phyloP scores from a whole-genome alignment of 2,888 invertebrate species.

The Papilio elwesi region DNA sequence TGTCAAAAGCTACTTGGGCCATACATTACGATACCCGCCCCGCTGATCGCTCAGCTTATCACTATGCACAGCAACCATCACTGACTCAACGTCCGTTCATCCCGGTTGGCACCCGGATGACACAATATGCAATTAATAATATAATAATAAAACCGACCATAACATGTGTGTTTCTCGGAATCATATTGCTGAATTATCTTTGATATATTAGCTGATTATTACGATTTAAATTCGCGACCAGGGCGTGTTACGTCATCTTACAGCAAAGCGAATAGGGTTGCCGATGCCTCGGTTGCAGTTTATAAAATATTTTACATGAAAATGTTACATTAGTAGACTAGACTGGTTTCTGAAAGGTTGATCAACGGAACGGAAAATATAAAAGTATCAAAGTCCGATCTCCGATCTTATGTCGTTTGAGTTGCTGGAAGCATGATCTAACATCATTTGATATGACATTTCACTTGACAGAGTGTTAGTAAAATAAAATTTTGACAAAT shows the following conservation, averaged over 20 bases:
- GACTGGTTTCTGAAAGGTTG: too few relatives aligned
- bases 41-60: constrained; percentile 4
- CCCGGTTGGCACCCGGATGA: constrained; percentile 41
- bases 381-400: too few relatives aligned
- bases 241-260: constrained; percentile 17
- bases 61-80: neutral
- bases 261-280: neutral
- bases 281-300: neutral
- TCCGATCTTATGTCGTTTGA: too few relatives aligned
- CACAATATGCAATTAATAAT: constrained; percentile 39
- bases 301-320: too few relatives aligned
- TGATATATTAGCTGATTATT: constrained; percentile 18
- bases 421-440: too few relatives aligned
- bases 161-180: constrained; percentile 26
- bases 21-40: neutral
- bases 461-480: too few relatives aligned
- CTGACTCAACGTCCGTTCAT: constrained; percentile 24
- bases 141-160: constrained; percentile 25
- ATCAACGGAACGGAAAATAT: too few relatives aligned
- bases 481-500: too few relatives aligned
- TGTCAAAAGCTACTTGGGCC: neutral
- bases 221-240: constrained; percentile 23
- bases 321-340: too few relatives aligned
- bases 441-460: too few relatives aligned
- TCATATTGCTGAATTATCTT: constrained; percentile 24